phyloP scores from a whole-genome alignment of 1,140 invertebrate genomes.

The Eumeta japonica region DNA sequence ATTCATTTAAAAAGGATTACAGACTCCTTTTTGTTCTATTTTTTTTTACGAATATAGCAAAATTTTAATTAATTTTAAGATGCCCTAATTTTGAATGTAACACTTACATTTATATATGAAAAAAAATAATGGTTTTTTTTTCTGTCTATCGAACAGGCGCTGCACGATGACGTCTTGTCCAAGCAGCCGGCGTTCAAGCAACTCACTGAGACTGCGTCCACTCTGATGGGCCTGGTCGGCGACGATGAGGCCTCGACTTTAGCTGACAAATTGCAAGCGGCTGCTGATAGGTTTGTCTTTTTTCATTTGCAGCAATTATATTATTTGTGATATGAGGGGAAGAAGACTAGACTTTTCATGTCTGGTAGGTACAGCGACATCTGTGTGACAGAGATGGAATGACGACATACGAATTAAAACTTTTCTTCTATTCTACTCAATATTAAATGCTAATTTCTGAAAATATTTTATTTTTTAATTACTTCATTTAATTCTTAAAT shows the following conservation, averaged over 20 bases:
- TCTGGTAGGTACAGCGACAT: no score
- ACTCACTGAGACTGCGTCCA: slow-evolving; percentile 82
- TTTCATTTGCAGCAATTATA: not conserved
- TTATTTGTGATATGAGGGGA: no score
- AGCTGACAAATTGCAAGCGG: slow-evolving; percentile 82
- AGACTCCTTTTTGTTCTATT: not conserved
- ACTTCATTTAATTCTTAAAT: no score
- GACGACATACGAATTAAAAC: no score
- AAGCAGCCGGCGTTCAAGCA: slow-evolving; percentile 86
- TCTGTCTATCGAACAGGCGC: slow-evolving; percentile 34
- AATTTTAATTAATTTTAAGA: no score
- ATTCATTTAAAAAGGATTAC: not conserved
- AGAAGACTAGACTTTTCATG: not conserved
- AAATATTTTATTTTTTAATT: not conserved
- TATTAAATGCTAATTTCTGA: no score
- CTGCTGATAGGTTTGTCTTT: slow-evolving; percentile 66
- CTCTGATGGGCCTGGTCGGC: slow-evolving; percentile 85
- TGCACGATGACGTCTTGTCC: slow-evolving; percentile 85
- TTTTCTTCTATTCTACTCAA: no score
- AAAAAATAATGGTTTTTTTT: no score
- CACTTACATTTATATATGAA: no score
- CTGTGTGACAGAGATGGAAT: no score
- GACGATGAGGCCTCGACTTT: slow-evolving; percentile 86
- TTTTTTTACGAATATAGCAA: not conserved
- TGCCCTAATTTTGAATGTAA: no score